phyloP scores from a whole-genome alignment of 2,797 vertebrate species.

The Vespertilio murinus region DNA sequence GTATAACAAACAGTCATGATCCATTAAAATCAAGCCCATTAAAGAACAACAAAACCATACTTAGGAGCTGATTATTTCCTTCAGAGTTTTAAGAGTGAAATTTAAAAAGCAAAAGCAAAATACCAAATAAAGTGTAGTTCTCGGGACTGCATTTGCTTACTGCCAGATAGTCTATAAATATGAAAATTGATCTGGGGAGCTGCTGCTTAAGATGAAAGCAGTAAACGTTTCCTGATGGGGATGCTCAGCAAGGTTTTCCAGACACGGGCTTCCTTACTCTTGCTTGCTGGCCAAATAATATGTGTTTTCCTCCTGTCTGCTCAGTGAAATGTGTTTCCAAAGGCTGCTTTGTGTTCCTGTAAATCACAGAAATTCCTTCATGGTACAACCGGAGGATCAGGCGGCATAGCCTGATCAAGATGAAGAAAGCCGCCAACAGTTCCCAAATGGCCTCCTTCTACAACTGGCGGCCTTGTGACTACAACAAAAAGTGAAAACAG shows the following conservation, averaged over 20 bases:
- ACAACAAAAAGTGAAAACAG: constrained; percentile 48
- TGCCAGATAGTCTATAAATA: constrained; percentile 7
- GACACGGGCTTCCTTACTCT: constrained; percentile 59
- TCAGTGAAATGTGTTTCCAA: constrained; percentile 16
- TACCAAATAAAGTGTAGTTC: neutral
- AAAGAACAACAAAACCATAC: neutral
- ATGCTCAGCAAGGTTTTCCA: constrained; percentile 18
- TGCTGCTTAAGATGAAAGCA: constrained; percentile 35
- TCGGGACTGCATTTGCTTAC: neutral
- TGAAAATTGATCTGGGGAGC: neutral
- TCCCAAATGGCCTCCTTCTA: neutral
- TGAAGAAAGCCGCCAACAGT: neutral
- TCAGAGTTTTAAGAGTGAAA: neutral
- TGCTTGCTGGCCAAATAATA: constrained; percentile 33
- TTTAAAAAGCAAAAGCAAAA: constrained; percentile 34
- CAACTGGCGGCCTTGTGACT: neutral
- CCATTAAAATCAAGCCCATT: neutral
- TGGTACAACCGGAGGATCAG: neutral
- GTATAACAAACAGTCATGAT: neutral
- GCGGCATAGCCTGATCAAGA: neutral
- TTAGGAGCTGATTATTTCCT: neutral
- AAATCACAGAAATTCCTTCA: constrained; percentile 77
- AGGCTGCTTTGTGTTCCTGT: constrained; percentile 55
- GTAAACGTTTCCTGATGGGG: neutral
- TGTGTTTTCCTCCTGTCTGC: constrained; percentile 32